These are phyloP conservation scores for Eupsittula cactorum DNA, from an alignment of 2,113 vertebrate species.

Conservation along the genomic window DNA sequence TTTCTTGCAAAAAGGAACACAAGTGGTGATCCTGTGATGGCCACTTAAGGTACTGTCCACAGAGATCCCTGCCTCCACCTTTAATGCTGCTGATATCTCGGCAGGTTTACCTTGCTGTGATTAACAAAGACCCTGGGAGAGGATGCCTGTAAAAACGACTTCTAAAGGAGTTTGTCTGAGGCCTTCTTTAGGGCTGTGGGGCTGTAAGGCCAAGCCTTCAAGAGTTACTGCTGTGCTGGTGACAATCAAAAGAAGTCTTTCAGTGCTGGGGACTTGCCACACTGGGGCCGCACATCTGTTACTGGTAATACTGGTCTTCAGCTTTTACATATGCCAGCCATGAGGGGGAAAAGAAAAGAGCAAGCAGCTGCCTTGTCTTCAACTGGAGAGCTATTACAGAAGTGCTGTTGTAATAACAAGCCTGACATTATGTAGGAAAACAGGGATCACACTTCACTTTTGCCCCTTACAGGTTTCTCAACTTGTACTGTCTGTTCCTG, in stretches of 20 bases:
- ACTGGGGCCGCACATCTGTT: neutral
- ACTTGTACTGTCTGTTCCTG: neutral
- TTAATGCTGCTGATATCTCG: neutral
- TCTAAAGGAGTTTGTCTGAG: neutral
- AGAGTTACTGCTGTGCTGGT: rapidly evolving
- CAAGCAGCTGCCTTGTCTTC: neutral
- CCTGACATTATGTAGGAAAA: neutral
- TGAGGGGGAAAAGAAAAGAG: neutral
- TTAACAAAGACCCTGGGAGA: neutral
- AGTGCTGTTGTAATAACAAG: neutral
- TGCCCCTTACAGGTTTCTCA: neutral
- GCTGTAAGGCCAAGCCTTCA: neutral
- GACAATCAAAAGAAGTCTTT: neutral
- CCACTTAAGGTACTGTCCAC: neutral
- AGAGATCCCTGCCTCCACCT: neutral
- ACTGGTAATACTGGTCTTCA: neutral
- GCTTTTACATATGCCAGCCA: neutral
- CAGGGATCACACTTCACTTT: neutral
- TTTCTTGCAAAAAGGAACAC: neutral
- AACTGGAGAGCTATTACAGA: neutral
- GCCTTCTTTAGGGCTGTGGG: neutral
- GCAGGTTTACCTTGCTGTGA: neutral
- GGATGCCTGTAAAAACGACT: neutral
- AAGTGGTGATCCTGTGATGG: neutral
- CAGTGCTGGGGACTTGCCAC: rapidly evolving